Evolutionary conservation across 1,140 invertebrate genomes (phyloP).

Genomic region (Arctopsyche grandis): DNA sequence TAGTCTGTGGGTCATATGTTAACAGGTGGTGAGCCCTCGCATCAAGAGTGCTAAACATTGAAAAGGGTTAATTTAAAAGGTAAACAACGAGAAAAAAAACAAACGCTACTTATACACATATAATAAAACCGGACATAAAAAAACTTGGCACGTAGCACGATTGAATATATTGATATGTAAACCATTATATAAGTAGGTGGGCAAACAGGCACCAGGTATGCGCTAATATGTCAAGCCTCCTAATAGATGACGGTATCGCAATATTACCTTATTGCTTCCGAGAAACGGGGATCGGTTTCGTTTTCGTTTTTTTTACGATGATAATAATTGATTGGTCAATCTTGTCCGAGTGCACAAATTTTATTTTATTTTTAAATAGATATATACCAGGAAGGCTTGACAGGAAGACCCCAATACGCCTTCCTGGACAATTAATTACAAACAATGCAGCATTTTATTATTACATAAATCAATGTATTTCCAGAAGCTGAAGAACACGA

Average conservation of each 20-base stretch:
- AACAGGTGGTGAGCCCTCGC: background rate
- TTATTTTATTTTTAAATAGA: too few relatives aligned
- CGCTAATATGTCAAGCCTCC: slow-evolving; percentile 29
- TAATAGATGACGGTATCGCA: slow-evolving; percentile 33
- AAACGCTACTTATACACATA: too few relatives aligned
- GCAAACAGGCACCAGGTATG: slow-evolving; percentile 27
- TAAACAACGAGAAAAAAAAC: background rate
- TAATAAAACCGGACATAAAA: too few relatives aligned
- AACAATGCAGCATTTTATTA: too few relatives aligned
- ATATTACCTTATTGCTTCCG: slow-evolving; percentile 6
- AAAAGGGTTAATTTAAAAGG: slow-evolving; percentile 1
- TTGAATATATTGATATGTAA: background rate
- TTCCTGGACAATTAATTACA: too few relatives aligned
- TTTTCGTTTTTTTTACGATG: background rate
- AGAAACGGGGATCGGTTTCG: slow-evolving; percentile 6
- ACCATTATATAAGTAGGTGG: slow-evolving; percentile 26
- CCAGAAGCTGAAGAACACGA: too few relatives aligned
- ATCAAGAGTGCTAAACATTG: background rate
- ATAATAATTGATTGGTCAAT: slow-evolving; percentile 26
- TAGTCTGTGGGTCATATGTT: background rate
- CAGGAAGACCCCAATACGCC: too few relatives aligned
- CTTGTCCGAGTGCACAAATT: background rate
- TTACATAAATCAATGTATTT: too few relatives aligned
- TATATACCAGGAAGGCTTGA: too few relatives aligned
- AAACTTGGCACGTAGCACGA: too few relatives aligned